A percentile compares a stretch with the other conserved stretches of the same genome.
phyloP scores from a whole-genome alignment of 1,140 invertebrate species.

The Bombus terrestris region DNA sequence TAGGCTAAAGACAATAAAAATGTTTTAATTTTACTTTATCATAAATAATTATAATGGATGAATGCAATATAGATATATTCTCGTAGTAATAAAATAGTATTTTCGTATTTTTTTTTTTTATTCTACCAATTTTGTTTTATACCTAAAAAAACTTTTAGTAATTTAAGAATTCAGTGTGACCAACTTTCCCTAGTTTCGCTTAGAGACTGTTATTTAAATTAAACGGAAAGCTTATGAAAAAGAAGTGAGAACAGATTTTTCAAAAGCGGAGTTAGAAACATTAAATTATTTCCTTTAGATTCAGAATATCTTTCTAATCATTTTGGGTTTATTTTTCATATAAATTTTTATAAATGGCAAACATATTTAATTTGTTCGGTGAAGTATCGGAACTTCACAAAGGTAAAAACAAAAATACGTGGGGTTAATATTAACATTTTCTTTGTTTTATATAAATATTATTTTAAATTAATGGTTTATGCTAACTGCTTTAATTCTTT shows the following conservation, averaged over 20 bases:
- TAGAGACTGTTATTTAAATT: neutral
- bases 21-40: neutral
- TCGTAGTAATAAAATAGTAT: neutral
- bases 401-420: slow-evolving; percentile 21
- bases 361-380: slow-evolving; percentile 68
- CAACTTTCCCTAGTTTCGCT: slow-evolving; percentile 10
- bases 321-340: neutral
- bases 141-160: neutral
- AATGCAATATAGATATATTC: neutral
- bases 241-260: neutral
- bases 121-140: neutral
- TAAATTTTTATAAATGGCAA: slow-evolving; percentile 62
- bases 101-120: neutral
- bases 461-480: neutral
- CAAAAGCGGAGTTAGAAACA: too few relatives aligned
- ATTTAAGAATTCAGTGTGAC: neutral
- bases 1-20: neutral
- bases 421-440: neutral
- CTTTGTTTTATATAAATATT: neutral
- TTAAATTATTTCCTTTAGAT: neutral
- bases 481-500: neutral
- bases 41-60: neutral
- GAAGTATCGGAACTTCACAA: slow-evolving; percentile 23
- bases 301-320: neutral
- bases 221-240: neutral